Percentiles rank a stretch among this genome's conserved stretches.
Conservation (phyloP, 2,888 invertebrate species). For the Lampropteryx suffumata region DNA sequence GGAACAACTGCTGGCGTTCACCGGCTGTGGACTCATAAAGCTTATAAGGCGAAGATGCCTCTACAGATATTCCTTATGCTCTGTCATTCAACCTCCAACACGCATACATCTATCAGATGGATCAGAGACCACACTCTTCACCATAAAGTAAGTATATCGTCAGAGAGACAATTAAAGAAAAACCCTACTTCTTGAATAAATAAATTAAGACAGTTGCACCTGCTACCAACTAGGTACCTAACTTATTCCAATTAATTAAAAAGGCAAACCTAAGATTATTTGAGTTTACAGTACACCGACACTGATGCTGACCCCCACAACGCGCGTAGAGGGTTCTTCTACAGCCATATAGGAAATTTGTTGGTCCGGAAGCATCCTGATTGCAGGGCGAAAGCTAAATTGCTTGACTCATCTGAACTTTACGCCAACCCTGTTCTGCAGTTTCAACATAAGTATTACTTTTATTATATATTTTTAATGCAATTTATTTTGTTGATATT, state of each 20-base stretch:
- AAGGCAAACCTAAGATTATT: not conserved
- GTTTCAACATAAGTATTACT: slow-evolving; percentile 88
- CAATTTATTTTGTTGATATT: too few species aligned
- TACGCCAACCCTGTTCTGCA: slow-evolving; percentile 85
- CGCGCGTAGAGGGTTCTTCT: slow-evolving; percentile 89
- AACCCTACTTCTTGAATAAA: too few species aligned
- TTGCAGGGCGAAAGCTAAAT: slow-evolving; percentile 85
- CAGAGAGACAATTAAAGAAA: too few species aligned
- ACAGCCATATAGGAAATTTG: slow-evolving; percentile 91
- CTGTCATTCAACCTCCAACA: slow-evolving; percentile 43
- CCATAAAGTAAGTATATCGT: slow-evolving; percentile 27
- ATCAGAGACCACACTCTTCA: slow-evolving; percentile 44
- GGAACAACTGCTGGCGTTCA: slow-evolving; percentile 40
- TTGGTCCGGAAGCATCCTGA: slow-evolving; percentile 88
- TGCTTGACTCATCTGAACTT: slow-evolving; percentile 87
- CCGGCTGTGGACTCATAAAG: slow-evolving; percentile 45
- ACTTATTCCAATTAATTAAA: too few species aligned
- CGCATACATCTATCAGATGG: slow-evolving; percentile 40
- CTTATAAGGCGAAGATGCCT: slow-evolving; percentile 45
- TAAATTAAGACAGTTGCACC: too few species aligned
- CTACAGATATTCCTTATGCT: slow-evolving; percentile 45
- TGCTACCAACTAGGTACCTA: too few species aligned
- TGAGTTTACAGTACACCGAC: slow-evolving; percentile 25
- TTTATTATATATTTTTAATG: too few species aligned
- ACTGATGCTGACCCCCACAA: slow-evolving; percentile 82